phyloP scores from a whole-genome alignment of 1,140 invertebrate genomes.

The Spodoptera litura region DNA sequence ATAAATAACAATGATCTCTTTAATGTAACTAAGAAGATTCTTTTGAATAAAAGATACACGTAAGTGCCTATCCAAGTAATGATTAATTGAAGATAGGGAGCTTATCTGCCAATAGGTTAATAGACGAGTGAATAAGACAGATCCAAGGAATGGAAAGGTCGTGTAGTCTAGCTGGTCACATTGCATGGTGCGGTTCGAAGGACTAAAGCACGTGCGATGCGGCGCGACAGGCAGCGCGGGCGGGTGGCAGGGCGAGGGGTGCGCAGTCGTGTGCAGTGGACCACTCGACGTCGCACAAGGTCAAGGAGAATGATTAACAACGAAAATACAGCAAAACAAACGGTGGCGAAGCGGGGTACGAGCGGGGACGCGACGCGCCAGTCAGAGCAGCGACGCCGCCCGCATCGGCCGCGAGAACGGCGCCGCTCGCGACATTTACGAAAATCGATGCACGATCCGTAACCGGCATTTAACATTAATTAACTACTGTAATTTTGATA shows the following conservation, averaged over 20 bases:
- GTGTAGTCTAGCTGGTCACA: slow-evolving; percentile 51
- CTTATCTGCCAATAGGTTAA: slow-evolving; percentile 36
- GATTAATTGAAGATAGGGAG: neutral
- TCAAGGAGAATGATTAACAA: slow-evolving; percentile 87
- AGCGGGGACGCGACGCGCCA: slow-evolving; percentile 76
- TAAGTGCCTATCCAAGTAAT: neutral
- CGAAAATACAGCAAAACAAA: slow-evolving; percentile 87
- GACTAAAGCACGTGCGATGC: slow-evolving; percentile 77
- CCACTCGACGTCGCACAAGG: slow-evolving; percentile 85
- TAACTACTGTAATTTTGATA: slow-evolving; percentile 72
- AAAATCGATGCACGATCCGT: slow-evolving; percentile 85
- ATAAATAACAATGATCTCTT: no score
- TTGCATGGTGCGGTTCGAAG: slow-evolving; percentile 62
- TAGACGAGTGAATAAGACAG: slow-evolving; percentile 33
- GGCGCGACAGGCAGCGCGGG: slow-evolving; percentile 74
- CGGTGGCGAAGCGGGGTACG: slow-evolving; percentile 74
- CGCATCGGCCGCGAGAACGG: slow-evolving; percentile 73
- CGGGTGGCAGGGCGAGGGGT: slow-evolving; percentile 77
- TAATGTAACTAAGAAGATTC: no score
- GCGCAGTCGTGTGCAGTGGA: slow-evolving; percentile 84
- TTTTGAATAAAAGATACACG: neutral
- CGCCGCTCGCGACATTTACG: slow-evolving; percentile 75
- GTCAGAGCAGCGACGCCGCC: slow-evolving; percentile 79
- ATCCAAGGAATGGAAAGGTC: slow-evolving; percentile 38
- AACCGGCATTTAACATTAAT: slow-evolving; percentile 73